Conservation (phyloP, 37 sponge, comb jelly and placozoan species). For the Chondrilla cf. caribensis region DNA sequence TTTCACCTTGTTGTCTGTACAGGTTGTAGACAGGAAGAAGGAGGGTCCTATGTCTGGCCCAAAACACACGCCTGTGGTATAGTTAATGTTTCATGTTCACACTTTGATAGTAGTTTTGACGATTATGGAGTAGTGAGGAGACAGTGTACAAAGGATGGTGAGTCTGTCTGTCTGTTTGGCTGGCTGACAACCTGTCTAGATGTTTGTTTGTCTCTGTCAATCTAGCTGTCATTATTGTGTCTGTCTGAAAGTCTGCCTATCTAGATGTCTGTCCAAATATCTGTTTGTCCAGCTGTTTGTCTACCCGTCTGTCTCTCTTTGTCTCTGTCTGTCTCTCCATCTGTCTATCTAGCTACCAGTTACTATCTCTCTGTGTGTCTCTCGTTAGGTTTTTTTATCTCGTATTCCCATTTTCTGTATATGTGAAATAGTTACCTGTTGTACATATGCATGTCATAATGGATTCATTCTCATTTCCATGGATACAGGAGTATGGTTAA, state of each 20-base stretch:
- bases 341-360: too few relatives aligned
- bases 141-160: slow-evolving; percentile 8
- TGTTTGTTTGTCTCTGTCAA: too few relatives aligned
- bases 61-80: not conserved
- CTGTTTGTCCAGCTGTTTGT: not conserved
- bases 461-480: too few relatives aligned
- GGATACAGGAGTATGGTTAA: not conserved
- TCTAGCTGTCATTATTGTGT: too few relatives aligned
- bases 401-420: too few relatives aligned
- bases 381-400: too few relatives aligned
- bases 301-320: slow-evolving; percentile 23
- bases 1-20: too few relatives aligned
- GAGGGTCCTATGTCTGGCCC: slow-evolving; percentile 1
- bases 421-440: too few relatives aligned
- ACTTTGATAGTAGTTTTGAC: not conserved
- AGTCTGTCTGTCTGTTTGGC: not conserved
- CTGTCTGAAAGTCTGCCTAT: slow-evolving; percentile 9
- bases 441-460: too few relatives aligned
- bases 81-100: not conserved
- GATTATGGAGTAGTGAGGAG: not conserved
- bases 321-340: slow-evolving; percentile 4
- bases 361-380: too few relatives aligned
- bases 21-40: not conserved
- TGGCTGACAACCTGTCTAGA: too few relatives aligned
- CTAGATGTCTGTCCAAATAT: not conserved